phyloP scores from a whole-genome alignment of 2,113 vertebrate genomes.

The Capra hircus region DNA sequence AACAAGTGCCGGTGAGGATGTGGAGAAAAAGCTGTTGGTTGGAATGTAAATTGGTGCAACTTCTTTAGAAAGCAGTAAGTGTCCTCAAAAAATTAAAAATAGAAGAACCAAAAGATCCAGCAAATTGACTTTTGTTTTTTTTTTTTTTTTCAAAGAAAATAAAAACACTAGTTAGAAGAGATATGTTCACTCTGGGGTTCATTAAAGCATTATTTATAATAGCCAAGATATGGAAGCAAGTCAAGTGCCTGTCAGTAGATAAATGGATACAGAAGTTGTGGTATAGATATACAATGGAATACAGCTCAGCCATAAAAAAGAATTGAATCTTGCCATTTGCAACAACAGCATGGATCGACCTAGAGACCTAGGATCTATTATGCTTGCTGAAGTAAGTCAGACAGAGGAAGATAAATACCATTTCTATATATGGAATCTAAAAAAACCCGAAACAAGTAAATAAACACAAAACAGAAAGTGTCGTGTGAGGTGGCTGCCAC shows the following conservation, averaged over 20 bases:
- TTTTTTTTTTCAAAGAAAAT: not conserved
- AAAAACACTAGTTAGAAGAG: not conserved
- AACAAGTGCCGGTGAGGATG: not conserved
- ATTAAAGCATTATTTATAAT: not conserved
- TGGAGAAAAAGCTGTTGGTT: not conserved
- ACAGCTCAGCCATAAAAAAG: not conserved
- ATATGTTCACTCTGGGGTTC: not conserved
- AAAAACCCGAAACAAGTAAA: not conserved
- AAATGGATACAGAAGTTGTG: not conserved
- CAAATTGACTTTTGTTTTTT: not conserved
- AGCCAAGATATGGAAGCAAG: not conserved
- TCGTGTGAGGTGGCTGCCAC: not conserved
- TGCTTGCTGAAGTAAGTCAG: not conserved
- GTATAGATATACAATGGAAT: not conserved
- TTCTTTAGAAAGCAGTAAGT: not conserved
- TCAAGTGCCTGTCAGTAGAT: not conserved
- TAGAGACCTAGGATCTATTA: not conserved
- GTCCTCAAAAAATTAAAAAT: not conserved
- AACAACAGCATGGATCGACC: not conserved
- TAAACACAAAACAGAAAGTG: not conserved
- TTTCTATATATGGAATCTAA: not conserved
- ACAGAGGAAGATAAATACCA: not conserved
- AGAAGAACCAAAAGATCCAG: not conserved
- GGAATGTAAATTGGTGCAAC: not conserved
- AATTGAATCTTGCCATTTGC: not conserved